Base-by-base conservation (phyloP, 2,888 invertebrate genomes). In the Syritta pipiens region DNA sequence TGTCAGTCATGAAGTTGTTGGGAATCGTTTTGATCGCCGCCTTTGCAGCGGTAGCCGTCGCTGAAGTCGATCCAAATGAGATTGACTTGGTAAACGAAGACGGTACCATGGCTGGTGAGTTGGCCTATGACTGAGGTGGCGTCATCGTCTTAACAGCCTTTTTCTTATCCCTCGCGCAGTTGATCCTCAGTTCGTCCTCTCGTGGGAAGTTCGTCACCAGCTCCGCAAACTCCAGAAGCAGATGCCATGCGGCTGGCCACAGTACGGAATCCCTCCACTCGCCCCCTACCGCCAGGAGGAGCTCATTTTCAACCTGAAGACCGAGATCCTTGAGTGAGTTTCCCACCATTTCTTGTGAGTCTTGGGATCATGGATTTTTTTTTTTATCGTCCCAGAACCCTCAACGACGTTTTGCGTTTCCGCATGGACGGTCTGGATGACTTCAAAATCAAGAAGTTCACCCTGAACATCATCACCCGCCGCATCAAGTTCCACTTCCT, bases 161-260 rank as follows among this genome's bases (percentile, higher is more conserved):
- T 2, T 1, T 4, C 6, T 12, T 42, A 19, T 20, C n/a, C n/a
- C n/a, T n/a, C n/a, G n/a, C n/a, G n/a, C n/a, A 86, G 85, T 81
- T 60, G 84, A 84, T 1, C 86, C 86, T 0, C 68, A 67, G n/a
- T 84, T 84, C 53, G 82, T 87, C 48, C 1, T 86, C 2, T 85
- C 86, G 5, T 87, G 86, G 87, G 84, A 86, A 77, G 53, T 72
- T 22, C 86, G 86, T 60, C 85, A 85, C 42, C 79, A 83, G 60
- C 84, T 87, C 10, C 84, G 83, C 6, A 86, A 85, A 51, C 48
- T 72, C 5, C 55, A 42, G 4, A 51, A 55, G 5, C 59, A 32
- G 1, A 1, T 87, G 84, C 83, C 79, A 3, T 83, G 85, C 4
- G 87, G 87, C 20, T 84, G 81, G 26, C 85, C 85, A 0, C n/a